These are phyloP conservation scores for Alosa sapidissima DNA, from an alignment of 2,797 vertebrate genomes.

Conservation along the genomic window DNA sequence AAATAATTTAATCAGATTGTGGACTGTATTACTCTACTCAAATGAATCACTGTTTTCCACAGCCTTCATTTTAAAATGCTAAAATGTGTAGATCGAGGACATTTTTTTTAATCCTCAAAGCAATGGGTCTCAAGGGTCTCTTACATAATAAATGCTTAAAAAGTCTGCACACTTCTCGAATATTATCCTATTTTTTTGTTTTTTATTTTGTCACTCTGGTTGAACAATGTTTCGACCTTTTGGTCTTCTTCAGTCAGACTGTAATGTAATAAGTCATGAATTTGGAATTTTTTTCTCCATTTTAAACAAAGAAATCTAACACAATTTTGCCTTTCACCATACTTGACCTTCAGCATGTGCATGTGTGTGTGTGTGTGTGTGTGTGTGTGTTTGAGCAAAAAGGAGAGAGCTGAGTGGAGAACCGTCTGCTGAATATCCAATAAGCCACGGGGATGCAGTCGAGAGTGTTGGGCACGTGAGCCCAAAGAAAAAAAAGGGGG, in stretches of 20 bases:
- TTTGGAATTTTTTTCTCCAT: neutral
- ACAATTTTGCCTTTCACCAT: neutral
- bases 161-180: no score
- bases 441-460: neutral
- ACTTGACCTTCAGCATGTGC: neutral
- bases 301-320: neutral
- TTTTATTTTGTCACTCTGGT: no score
- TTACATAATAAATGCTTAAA: neutral
- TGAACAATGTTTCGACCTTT: no score
- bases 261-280: neutral
- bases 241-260: no score
- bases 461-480: neutral
- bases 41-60: neutral
- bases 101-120: neutral
- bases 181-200: no score
- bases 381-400: neutral
- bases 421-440: conserved; percentile 9
- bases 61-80: neutral
- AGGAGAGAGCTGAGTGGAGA: conserved; percentile 18
- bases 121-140: neutral
- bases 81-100: neutral
- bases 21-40: neutral
- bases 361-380: neutral
- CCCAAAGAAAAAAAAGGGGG: neutral
- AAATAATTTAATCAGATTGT: neutral